These are phyloP conservation scores for Andrena fulva DNA, from an alignment of 2,888 invertebrate species.

Conservation along the genomic window DNA sequence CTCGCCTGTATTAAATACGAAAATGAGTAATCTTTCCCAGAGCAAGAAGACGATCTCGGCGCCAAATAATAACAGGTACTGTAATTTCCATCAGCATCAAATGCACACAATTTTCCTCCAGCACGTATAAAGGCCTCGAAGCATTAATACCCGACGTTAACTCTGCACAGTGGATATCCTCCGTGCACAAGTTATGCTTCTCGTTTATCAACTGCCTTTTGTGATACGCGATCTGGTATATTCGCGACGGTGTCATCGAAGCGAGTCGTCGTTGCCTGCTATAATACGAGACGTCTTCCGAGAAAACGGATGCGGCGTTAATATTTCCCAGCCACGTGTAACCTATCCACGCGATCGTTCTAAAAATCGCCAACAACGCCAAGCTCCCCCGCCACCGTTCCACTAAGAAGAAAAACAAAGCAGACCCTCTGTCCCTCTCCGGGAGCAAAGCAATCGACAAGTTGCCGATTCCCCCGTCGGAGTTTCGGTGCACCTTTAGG, in stretches of 20 bases:
- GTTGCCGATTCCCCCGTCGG: neutral
- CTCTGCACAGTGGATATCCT: slow-evolving; percentile 36
- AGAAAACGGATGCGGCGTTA: slow-evolving; percentile 77
- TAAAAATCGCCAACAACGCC: slow-evolving; percentile 45
- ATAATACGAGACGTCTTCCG: slow-evolving; percentile 78
- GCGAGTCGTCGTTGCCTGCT: slow-evolving; percentile 70
- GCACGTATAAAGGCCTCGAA: neutral
- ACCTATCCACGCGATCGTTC: slow-evolving; percentile 45
- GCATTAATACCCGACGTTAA: slow-evolving; percentile 26
- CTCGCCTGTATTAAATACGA: too few relatives aligned
- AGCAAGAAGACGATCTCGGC: too few relatives aligned
- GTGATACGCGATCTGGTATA: slow-evolving; percentile 67
- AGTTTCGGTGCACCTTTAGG: slow-evolving; percentile 11
- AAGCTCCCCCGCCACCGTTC: slow-evolving; percentile 3
- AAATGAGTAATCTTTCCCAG: too few relatives aligned
- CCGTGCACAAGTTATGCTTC: slow-evolving; percentile 49
- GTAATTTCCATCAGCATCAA: too few relatives aligned
- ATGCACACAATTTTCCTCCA: neutral
- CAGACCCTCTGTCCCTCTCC: neutral
- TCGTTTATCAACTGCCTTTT: slow-evolving; percentile 65
- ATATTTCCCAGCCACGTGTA: slow-evolving; percentile 63
- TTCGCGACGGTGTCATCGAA: slow-evolving; percentile 63
- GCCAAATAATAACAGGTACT: too few relatives aligned
- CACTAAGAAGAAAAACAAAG: too few relatives aligned
- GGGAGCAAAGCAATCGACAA: neutral